A percentile compares a stretch with the other conserved stretches of the same genome.
phyloP scores from a whole-genome alignment of 2,113 vertebrate genomes.

The Takifugu flavidus region DNA sequence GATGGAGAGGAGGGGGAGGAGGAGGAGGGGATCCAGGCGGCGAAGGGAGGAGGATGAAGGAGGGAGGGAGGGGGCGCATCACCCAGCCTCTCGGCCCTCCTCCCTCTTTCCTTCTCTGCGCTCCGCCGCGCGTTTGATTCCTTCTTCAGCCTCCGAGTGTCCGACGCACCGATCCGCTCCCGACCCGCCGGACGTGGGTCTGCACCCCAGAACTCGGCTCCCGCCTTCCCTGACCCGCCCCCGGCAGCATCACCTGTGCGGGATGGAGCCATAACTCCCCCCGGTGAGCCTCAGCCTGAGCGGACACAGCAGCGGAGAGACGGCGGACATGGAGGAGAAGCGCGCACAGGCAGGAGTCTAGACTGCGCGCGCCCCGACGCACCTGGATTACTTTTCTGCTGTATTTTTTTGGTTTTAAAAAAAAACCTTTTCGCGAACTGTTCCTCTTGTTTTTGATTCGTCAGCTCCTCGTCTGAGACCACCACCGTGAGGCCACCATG shows the following conservation, averaged over 20 bases:
- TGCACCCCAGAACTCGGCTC: conserved; percentile 15
- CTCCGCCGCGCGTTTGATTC: conserved; percentile 38
- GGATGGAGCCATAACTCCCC: conserved; percentile 59
- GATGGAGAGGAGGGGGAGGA: background rate
- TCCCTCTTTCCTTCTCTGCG: conserved; percentile 54
- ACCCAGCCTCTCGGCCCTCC: conserved; percentile 29
- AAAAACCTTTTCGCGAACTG: no score
- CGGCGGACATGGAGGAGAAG: conserved; percentile 65
- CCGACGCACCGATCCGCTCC: conserved; percentile 39
- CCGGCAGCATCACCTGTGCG: conserved; percentile 17
- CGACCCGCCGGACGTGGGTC: conserved; percentile 25
- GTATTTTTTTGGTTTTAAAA: background rate
- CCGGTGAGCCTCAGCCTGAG: conserved; percentile 27
- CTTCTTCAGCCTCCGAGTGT: conserved; percentile 40
- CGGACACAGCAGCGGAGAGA: conserved; percentile 28
- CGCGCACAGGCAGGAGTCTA: conserved; percentile 57
- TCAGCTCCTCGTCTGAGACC: background rate
- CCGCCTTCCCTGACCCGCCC: conserved; percentile 5
- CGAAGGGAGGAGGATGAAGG: conserved; percentile 8
- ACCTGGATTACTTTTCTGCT: conserved; percentile 5
- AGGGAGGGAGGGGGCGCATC: conserved; percentile 29
- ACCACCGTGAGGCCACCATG: conserved; percentile 55
- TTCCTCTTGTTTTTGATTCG: background rate
- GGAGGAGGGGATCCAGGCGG: conserved; percentile 18
- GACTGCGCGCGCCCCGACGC: conserved; percentile 21